Conservation (phyloP, 2,888 invertebrate genomes). For the Drosophila crucigera region DNA sequence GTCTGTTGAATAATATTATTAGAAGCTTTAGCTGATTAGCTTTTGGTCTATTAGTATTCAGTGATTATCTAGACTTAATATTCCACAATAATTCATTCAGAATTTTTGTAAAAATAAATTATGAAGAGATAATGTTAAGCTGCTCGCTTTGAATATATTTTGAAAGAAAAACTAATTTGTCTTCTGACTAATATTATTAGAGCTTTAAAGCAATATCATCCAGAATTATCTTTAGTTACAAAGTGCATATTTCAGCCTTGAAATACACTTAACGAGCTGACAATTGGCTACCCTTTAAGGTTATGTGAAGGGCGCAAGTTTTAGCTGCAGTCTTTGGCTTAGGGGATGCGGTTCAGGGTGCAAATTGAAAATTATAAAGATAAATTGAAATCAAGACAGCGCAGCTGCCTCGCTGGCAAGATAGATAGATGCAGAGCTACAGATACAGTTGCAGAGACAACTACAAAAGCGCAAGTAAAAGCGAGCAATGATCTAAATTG, state of each 20-base stretch:
- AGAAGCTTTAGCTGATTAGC: neutral
- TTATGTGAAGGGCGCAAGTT: constrained; percentile 26
- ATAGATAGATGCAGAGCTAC: constrained; percentile 15
- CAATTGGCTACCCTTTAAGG: constrained; percentile 2
- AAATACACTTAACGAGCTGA: neutral
- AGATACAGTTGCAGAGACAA: constrained; percentile 25
- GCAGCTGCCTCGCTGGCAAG: constrained; percentile 45
- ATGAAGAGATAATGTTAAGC: neutral
- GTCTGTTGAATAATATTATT: neutral
- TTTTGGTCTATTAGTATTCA: neutral
- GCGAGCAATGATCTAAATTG: constrained; percentile 59
- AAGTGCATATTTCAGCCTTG: neutral
- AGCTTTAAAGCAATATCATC: neutral
- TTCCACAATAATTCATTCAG: neutral
- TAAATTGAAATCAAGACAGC: constrained; percentile 69
- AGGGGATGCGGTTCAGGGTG: constrained; percentile 43
- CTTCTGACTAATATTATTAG: neutral
- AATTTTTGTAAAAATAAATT: neutral
- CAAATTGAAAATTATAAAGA: constrained; percentile 74
- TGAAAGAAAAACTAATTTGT: neutral
- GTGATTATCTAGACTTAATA: neutral
- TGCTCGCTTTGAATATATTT: neutral
- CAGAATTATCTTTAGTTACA: neutral
- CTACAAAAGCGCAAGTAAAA: constrained; percentile 63
- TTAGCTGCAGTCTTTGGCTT: constrained; percentile 11